phyloP scores from a whole-genome alignment of 2,797 vertebrate genomes.

The Tapera naevia region DNA sequence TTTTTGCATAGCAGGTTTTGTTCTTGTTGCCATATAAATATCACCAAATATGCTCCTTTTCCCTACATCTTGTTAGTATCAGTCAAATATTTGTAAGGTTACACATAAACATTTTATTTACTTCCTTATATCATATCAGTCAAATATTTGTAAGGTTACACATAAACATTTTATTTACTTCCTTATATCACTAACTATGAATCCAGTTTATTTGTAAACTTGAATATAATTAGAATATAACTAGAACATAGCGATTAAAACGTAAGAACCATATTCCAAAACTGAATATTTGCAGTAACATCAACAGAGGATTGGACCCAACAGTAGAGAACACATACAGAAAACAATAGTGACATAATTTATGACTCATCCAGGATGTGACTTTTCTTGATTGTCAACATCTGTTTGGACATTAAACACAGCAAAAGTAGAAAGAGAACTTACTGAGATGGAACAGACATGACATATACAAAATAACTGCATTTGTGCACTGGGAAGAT shows the following conservation, averaged over 20 bases:
- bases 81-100: not conserved
- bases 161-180: not conserved
- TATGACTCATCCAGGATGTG: not conserved
- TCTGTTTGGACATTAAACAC: not conserved
- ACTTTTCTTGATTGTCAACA: not conserved
- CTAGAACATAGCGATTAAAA: not conserved
- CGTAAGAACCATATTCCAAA: not conserved
- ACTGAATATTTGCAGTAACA: not conserved
- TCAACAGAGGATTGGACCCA: not conserved
- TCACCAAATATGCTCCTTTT: not conserved
- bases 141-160: not conserved
- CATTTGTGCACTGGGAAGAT: not conserved
- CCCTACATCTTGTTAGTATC: not conserved
- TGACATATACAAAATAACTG: not conserved
- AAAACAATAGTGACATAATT: not conserved
- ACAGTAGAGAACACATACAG: fast-evolving
- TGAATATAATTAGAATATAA: not conserved
- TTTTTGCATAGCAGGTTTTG: not conserved
- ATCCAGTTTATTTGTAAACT: not conserved
- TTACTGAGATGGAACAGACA: not conserved
- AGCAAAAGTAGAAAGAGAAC: not conserved
- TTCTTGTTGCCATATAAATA: not conserved
- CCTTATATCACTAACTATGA: not conserved
- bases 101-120: not conserved
- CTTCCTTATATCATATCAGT: not conserved